These are phyloP conservation scores for Dreissena polymorpha DNA, from an alignment of 1,140 invertebrate genomes.

Conservation along the genomic window DNA sequence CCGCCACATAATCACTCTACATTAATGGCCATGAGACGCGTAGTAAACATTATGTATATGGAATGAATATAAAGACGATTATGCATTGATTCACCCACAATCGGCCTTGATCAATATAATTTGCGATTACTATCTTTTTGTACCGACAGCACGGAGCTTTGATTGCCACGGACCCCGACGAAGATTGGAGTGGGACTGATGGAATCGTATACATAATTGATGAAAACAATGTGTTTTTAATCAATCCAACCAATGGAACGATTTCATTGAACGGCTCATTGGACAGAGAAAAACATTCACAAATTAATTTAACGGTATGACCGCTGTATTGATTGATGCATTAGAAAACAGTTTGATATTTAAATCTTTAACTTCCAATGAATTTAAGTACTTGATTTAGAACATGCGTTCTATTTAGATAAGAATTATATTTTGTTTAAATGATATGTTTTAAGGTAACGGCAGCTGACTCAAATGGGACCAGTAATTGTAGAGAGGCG, in stretches of 20 bases:
- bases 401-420: no score
- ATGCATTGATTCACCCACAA: no score
- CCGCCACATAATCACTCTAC: no score
- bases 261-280: not conserved
- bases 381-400: no score
- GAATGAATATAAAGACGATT: no score
- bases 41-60: no score
- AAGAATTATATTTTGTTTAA: no score
- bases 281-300: not conserved
- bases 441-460: slow-evolving; percentile 3
- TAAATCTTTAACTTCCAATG: no score
- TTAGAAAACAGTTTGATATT: no score
- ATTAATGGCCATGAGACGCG: no score
- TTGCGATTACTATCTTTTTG: not conserved
- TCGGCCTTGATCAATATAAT: no score
- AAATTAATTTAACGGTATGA: not conserved
- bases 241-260: not conserved
- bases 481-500: not conserved
- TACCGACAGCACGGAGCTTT: not conserved
- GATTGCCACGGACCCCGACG: slow-evolving; percentile 5
- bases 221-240: not conserved
- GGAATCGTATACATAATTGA: slow-evolving; percentile 20
- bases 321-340: no score
- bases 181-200: not conserved
- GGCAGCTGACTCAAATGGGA: slow-evolving; percentile 17